Conservation (phyloP, 2,888 invertebrate species). For the Orchesella flavescens region DNA sequence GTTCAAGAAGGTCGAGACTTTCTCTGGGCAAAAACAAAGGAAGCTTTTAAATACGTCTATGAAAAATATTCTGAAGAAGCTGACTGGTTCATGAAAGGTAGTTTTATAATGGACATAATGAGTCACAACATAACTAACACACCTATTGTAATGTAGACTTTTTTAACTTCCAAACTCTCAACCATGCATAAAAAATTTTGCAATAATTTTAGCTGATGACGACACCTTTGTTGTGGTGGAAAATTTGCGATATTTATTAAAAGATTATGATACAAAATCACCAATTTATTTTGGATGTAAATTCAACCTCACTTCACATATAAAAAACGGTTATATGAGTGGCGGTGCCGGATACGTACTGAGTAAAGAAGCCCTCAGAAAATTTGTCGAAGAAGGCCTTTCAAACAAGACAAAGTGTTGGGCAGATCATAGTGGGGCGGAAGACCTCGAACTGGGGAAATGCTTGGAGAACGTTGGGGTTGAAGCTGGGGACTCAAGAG, state of each 20-base stretch:
- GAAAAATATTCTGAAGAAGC: conserved; percentile 87
- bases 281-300: conserved; percentile 93
- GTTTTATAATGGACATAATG: conserved; percentile 83
- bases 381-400: conserved; percentile 85
- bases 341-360: conserved; percentile 92
- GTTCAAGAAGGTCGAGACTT: conserved; percentile 91
- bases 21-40: conserved; percentile 98
- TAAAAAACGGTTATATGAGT: conserved; percentile 91
- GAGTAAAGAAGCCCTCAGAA: conserved; percentile 85
- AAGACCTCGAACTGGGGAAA: conserved; percentile 92
- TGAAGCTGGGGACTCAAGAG: conserved; percentile 89
- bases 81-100: conserved; percentile 98
- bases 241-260: conserved; percentile 93
- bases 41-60: conserved; percentile 91
- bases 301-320: conserved; percentile 88
- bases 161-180: background rate
- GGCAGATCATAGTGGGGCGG: conserved; percentile 83
- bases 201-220: conserved; percentile 49
- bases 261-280: conserved; percentile 82
- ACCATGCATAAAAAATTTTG: background rate
- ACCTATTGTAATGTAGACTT: conserved; percentile 76
- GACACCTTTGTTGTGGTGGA: conserved; percentile 86
- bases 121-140: background rate
- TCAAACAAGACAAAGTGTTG: conserved; percentile 82
- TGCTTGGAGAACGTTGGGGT: conserved; percentile 91